phyloP scores from a whole-genome alignment of 2,113 vertebrate genomes.

The Heliornis fulica region DNA sequence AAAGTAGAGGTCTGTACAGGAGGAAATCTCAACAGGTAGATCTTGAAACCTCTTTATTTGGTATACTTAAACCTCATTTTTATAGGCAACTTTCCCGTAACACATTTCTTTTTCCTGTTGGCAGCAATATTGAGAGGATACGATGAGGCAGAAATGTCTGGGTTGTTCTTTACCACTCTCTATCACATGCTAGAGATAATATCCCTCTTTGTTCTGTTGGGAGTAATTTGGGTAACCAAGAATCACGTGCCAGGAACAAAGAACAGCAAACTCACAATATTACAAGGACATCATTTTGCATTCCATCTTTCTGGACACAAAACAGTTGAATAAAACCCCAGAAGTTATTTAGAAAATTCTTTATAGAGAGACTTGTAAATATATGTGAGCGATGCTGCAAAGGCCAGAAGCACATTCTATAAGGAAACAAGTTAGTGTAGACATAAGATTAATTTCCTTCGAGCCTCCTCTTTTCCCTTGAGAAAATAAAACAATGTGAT shows the following conservation, averaged over 20 bases:
- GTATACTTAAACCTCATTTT: background rate
- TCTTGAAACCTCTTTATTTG: background rate
- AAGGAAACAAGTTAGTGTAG: background rate
- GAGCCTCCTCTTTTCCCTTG: background rate
- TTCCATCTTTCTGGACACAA: background rate
- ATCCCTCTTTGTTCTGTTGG: background rate
- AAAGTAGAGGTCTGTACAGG: background rate
- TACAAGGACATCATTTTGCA: background rate
- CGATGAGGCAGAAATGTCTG: background rate
- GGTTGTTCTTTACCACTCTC: background rate
- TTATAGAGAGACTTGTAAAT: background rate
- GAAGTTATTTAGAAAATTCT: background rate
- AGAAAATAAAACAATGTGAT: constrained; percentile 14
- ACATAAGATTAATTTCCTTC: constrained; percentile 28
- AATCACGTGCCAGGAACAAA: background rate
- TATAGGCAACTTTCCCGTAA: background rate
- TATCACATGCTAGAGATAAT: background rate
- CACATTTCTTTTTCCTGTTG: background rate
- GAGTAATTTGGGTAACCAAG: background rate
- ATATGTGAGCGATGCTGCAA: background rate
- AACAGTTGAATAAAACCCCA: background rate
- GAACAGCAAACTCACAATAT: background rate
- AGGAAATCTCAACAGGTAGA: background rate
- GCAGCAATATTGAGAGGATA: background rate
- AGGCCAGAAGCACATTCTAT: background rate